phyloP scores from a whole-genome alignment of 2,888 invertebrate genomes.

The Pomacea canaliculata region DNA sequence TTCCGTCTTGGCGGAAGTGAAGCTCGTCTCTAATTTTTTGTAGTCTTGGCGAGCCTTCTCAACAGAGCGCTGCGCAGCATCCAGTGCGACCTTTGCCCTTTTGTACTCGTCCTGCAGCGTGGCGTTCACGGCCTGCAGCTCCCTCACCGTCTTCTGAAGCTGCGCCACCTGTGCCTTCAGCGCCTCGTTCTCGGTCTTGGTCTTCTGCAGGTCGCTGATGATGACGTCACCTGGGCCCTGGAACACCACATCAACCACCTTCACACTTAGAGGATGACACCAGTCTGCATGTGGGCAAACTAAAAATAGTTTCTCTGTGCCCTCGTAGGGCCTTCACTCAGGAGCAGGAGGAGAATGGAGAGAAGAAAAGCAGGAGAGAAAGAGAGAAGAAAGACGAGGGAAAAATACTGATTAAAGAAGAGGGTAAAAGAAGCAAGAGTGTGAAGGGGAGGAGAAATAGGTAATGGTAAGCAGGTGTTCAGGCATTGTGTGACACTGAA shows the following conservation, averaged over 20 bases:
- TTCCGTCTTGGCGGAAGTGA: conserved; percentile 49
- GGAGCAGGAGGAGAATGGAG: too few species aligned
- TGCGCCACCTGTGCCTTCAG: conserved; percentile 50
- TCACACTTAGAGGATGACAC: too few species aligned
- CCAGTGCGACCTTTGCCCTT: conserved; percentile 51
- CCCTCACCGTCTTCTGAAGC: conserved; percentile 49
- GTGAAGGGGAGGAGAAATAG: too few species aligned
- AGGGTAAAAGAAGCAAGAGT: too few species aligned
- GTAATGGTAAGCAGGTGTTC: too few species aligned
- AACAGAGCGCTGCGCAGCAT: conserved; percentile 52
- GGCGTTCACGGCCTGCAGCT: conserved; percentile 47
- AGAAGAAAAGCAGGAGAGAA: too few species aligned
- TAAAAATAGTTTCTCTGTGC: too few species aligned
- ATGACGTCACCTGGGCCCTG: conserved; percentile 57
- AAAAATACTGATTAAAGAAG: too few species aligned
- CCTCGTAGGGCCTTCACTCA: too few species aligned
- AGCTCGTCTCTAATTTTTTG: conserved; percentile 47
- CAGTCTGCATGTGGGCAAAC: too few species aligned
- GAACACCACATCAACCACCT: neutral
- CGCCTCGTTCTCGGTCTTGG: conserved; percentile 49
- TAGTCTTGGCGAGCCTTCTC: conserved; percentile 57
- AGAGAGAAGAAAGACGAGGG: too few species aligned
- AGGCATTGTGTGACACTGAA: too few species aligned
- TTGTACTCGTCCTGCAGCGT: conserved; percentile 56
- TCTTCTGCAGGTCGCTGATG: conserved; percentile 52